phyloP scores from a whole-genome alignment of 2,113 vertebrate genomes.

The Ageneiosus marmoratus region DNA sequence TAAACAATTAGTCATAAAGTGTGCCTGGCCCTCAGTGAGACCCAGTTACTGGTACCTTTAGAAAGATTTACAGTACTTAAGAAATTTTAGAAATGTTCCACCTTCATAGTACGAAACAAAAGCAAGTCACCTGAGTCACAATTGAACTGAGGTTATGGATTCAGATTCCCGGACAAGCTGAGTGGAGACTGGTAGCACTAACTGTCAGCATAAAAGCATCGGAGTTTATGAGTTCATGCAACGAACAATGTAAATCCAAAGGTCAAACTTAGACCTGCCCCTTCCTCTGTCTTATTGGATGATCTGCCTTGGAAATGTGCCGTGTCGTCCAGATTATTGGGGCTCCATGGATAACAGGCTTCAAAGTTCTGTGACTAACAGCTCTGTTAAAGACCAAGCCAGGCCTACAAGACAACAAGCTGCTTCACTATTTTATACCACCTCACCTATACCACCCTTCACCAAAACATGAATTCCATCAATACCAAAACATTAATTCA shows the following conservation, averaged over 20 bases:
- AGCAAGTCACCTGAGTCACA: slow-evolving; percentile 37
- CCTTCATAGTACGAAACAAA: neutral
- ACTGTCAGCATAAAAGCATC: neutral
- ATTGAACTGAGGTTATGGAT: neutral
- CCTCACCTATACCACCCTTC: neutral
- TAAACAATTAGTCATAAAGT: neutral
- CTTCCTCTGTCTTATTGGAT: slow-evolving; percentile 34
- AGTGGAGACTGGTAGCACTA: neutral
- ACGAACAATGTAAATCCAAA: slow-evolving; percentile 27
- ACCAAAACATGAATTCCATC: too few relatives aligned
- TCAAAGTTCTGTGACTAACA: neutral
- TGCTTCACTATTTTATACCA: neutral
- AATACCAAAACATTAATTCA: too few relatives aligned
- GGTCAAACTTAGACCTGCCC: slow-evolving; percentile 21
- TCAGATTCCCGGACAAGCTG: slow-evolving; percentile 6
- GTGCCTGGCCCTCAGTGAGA: neutral
- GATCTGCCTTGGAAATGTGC: neutral
- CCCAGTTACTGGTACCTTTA: neutral
- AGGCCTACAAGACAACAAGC: neutral
- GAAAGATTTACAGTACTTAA: neutral
- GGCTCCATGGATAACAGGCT: neutral
- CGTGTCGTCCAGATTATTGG: slow-evolving; percentile 20
- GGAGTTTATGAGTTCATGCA: slow-evolving; percentile 21
- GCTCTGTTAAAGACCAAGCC: neutral
- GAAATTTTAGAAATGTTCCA: neutral